Evolutionary conservation across 1,140 invertebrate genomes (phyloP).

Genomic region (Contarinia nasturtii): DNA sequence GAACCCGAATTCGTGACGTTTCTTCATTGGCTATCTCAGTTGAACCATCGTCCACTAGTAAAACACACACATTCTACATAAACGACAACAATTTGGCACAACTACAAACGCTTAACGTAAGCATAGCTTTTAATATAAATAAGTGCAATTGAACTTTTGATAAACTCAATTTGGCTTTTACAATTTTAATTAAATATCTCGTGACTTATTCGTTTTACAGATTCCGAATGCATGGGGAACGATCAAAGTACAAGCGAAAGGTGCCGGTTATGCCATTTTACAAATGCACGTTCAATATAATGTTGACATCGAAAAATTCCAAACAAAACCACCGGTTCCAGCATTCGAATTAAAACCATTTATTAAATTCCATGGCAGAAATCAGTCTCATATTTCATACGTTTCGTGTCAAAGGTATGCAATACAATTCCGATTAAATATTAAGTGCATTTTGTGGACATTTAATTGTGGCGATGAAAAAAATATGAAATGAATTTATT

Average conservation of each 20-base stretch:
- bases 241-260: conserved; percentile 73
- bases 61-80: conserved; percentile 43
- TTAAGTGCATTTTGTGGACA: no score
- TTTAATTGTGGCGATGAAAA: no score
- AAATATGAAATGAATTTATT: neutral
- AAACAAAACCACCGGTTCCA: conserved; percentile 61
- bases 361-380: conserved; percentile 66
- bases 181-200: neutral
- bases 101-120: conserved; percentile 54
- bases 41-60: conserved; percentile 63
- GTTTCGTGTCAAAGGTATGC: conserved; percentile 58
- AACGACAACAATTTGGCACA: conserved; percentile 54
- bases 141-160: neutral
- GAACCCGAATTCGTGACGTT: conserved; percentile 71
- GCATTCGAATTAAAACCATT: conserved; percentile 54
- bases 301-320: conserved; percentile 70
- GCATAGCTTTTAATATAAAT: no score
- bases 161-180: neutral
- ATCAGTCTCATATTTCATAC: conserved; percentile 81
- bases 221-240: conserved; percentile 85
- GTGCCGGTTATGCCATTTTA: conserved; percentile 76
- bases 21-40: conserved; percentile 60
- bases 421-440: no score
- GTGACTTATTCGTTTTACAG: conserved; percentile 20
- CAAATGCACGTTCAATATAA: conserved; percentile 92